Evolutionary conservation across 1,140 invertebrate genomes (phyloP), one percentile per base, ranked within the genome.

Genomic region (Drosophila lacteicornis): DNA sequence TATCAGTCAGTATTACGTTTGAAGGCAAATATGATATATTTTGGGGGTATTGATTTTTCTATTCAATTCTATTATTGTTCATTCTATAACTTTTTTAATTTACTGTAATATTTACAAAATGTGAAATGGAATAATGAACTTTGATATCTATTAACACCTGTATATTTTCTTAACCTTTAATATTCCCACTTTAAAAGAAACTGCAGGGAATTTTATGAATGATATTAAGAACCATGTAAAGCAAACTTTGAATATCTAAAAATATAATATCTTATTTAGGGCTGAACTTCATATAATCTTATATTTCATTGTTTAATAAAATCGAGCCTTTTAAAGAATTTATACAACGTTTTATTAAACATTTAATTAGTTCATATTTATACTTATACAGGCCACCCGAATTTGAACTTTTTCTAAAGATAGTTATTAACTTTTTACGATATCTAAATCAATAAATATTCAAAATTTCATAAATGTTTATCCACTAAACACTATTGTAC

Each of bases 1-100:
- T 19, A 55, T 46, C 6, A 13, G 33, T 11, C 63, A 70, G 67
- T 70, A 70, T 70, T 70, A 70, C 9, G 1, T 17, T n/a, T 2
- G n/a, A 40, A 46, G 40, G 61, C 47, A 45, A 33, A 9, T 30
- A 50, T n/a, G n/a, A 51, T 27, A 50, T n/a, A 9, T 33, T 33
- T 33, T 8, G 2, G 30, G 30, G 8, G 30, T 8, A 33, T 8
- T 33, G 8, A 8, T 33, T 33, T 8, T 33, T 33, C 30, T 8
- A 9, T 33, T 33, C 30, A 33, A 33, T 8, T 30, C 30, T 3
- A 30, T 7, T 30, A 30, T 19, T 33, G 27, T 51, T 51, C 0
- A 47, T 25, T 38, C 3, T n/a, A n/a, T 38, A 17, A 12, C 3
- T 11, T 61, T 9, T 27, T 1, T 25, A 27, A 25, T 17, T 17